These are phyloP conservation scores for Macropus fuliginosus DNA, from an alignment of 2,797 vertebrate genomes.

Conservation along the genomic window DNA sequence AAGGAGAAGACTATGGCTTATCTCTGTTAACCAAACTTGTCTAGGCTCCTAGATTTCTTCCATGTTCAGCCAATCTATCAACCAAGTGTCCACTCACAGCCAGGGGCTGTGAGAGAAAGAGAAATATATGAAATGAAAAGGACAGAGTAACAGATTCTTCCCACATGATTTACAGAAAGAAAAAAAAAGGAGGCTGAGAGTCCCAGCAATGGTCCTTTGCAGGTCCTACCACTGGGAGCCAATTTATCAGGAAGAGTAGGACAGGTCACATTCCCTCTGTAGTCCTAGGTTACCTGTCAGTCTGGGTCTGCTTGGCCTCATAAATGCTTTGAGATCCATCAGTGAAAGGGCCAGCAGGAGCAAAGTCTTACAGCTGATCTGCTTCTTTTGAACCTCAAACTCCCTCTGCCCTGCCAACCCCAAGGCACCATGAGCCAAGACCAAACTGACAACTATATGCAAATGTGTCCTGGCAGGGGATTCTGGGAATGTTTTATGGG, in stretches of 20 bases:
- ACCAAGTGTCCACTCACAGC: background rate
- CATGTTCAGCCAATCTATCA: background rate
- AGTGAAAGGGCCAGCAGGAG: conserved; percentile 31
- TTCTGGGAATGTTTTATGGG: conserved; percentile 20
- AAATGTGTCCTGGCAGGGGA: conserved; percentile 63
- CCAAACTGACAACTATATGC: conserved; percentile 64
- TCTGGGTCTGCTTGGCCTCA: background rate
- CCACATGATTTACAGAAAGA: background rate
- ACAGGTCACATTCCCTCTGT: background rate
- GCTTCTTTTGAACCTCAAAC: conserved; percentile 19
- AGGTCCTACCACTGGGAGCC: background rate
- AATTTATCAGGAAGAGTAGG: background rate
- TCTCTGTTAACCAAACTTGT: background rate
- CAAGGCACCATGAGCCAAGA: conserved; percentile 48
- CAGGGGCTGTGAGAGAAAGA: background rate
- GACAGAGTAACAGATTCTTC: background rate
- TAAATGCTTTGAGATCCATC: background rate
- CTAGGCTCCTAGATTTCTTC: background rate
- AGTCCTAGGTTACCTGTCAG: background rate
- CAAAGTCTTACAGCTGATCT: conserved; percentile 2
- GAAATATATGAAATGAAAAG: background rate
- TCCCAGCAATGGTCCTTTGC: background rate
- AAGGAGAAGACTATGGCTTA: background rate
- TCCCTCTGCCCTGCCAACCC: conserved; percentile 13
- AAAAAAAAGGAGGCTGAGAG: background rate